Conservation (phyloP, 2,113 vertebrate species). For the Crotalus tigris region DNA sequence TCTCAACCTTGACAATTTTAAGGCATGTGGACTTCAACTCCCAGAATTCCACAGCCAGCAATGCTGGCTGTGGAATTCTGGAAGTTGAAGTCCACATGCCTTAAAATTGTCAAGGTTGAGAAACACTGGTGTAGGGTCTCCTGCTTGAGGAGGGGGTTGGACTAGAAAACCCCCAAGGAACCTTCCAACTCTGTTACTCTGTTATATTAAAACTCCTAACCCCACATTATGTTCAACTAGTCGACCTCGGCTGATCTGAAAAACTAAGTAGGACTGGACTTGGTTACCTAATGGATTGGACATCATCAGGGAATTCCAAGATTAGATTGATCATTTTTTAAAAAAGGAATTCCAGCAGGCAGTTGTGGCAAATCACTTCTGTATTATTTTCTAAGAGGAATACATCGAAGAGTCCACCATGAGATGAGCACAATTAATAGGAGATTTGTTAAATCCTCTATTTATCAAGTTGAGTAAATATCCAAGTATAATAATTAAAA, state of each 20-base stretch:
- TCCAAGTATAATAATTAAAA: conserved; percentile 53
- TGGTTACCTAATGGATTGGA: background rate
- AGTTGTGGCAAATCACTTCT: background rate
- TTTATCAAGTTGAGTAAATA: conserved; percentile 57
- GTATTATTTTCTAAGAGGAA: background rate
- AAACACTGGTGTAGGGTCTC: background rate
- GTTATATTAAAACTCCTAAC: conserved; percentile 58
- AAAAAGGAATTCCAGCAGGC: background rate
- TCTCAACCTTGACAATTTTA: no score
- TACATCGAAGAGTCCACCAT: background rate
- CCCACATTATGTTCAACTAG: conserved; percentile 16
- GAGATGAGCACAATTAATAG: background rate
- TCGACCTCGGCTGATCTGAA: background rate
- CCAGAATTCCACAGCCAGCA: no score
- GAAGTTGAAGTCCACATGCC: no score
- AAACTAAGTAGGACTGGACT: background rate
- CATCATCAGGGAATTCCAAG: background rate
- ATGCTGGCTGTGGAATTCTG: no score
- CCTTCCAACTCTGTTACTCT: no score
- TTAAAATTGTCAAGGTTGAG: no score
- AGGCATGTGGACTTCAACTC: no score
- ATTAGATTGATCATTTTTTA: background rate
- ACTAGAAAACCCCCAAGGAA: no score
- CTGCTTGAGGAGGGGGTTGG: background rate
- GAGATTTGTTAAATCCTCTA: background rate